Evolutionary conservation across 2,888 invertebrate species (phyloP), one percentile per base, ranked within the genome.

Genomic region (Limenitis camilla): DNA sequence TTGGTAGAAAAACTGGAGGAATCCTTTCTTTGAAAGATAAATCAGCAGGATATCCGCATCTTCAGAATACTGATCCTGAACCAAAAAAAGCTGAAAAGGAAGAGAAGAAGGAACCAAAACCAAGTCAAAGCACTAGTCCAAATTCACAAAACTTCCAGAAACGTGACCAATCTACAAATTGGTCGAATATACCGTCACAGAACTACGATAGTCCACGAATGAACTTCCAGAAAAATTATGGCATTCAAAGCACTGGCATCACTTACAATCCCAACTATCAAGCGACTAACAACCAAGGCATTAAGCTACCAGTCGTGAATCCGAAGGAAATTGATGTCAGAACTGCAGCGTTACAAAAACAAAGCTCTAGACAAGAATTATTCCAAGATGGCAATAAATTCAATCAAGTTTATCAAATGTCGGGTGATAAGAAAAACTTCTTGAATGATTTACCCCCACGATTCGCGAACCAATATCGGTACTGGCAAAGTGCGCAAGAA

Each of bases 1-100:
- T 85, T 0, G 88, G 88, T 29, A 71, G 82, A 19, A 88, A 88
- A 58, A 88, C 88, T 0, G 88, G 88, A 6, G 88, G 88, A 10
- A 88, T 88, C 10, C 81, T 88, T n/a, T 84, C 88, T 0, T 71
- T 88, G 3, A 88, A 88, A 52, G 88, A 88, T 67, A 88, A 88
- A 44, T 88, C 88, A 0, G 82, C 82, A 1, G 88, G 88, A 0
- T 88, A 88, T 61, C 88, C 88, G 0, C 88, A 88, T 60, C 67
- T 88, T 0, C 86, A 85, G 29, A 83, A 87, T 64, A 74, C 74
- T 0, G 84, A 85, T 0, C 76, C 85, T 0, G 81, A 84, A 38
- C 72, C 74, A 0, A 81, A 76, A 56, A 81, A 82, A 56, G 44
- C 58, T 0, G 82, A 84, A 1, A 78, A 81, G 49, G 82, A 82